Evolutionary conservation across 2,113 vertebrate species (phyloP).

Genomic region (Pseudorasbora parva): DNA sequence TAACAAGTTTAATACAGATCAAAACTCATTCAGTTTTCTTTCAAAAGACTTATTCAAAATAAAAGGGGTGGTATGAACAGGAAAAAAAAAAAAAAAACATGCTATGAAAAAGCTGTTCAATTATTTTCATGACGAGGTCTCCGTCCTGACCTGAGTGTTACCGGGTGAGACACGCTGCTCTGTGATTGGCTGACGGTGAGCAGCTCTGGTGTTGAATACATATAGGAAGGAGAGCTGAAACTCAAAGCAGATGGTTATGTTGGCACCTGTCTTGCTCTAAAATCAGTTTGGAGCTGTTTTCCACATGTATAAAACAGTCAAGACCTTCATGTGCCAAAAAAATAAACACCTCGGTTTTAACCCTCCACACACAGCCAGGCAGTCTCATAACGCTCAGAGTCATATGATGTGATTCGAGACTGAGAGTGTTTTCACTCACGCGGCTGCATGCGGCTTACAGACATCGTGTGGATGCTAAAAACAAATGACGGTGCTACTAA

Average conservation of each 20-base stretch:
- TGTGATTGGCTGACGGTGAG: conserved; percentile 64
- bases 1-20: too few species aligned
- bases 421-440: not conserved
- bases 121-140: not conserved
- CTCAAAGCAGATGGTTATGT: conserved; percentile 81
- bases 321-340: conserved; percentile 70
- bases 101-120: too few species aligned
- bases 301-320: conserved; percentile 76
- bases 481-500: too few species aligned
- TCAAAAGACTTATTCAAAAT: not conserved
- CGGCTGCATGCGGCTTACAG: not conserved
- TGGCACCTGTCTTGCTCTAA: conserved; percentile 79
- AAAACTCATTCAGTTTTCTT: not conserved
- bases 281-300: conserved; percentile 83
- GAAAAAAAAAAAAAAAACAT: not conserved
- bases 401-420: not conserved
- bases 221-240: conserved; percentile 69
- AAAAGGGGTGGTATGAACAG: not conserved
- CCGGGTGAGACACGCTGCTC: conserved; percentile 41
- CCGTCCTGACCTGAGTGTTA: conserved; percentile 59
- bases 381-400: not conserved
- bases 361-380: conserved; percentile 64
- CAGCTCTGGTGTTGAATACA: conserved; percentile 33
- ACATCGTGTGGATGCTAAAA: not conserved
- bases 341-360: conserved; percentile 72